Evolutionary conservation across 2,113 vertebrate genomes (phyloP).

Genomic region (Macrotus californicus): DNA sequence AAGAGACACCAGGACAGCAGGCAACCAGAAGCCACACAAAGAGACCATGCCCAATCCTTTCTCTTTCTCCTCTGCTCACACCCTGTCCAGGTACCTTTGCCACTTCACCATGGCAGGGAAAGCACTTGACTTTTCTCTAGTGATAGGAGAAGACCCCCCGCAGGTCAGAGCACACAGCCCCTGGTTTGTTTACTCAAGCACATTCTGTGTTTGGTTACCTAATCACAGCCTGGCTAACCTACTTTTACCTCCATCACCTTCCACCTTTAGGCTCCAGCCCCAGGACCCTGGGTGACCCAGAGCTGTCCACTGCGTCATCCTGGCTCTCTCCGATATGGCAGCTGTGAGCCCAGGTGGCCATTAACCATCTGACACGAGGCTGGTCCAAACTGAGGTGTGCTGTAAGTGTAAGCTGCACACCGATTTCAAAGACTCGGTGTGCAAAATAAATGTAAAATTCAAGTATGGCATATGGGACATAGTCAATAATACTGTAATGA

Average conservation of each 20-base stretch:
- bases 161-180: neutral
- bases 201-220: neutral
- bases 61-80: neutral
- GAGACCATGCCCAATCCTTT: neutral
- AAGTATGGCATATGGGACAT: neutral
- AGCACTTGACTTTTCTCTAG: neutral
- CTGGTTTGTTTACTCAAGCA: neutral
- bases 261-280: neutral
- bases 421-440: neutral
- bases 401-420: accelerated
- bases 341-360: neutral
- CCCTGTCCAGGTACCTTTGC: neutral
- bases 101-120: neutral
- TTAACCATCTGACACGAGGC: neutral
- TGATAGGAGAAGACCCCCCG: neutral
- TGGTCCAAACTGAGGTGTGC: neutral
- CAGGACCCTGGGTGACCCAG: neutral
- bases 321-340: neutral
- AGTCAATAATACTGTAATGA: neutral
- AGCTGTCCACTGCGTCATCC: accelerated
- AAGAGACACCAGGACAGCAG: neutral
- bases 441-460: neutral
- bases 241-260: neutral
- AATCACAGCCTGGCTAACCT: neutral
- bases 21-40: neutral